Conservation (phyloP, 2,888 invertebrate species). For the Tromatobia lineatoria region DNA sequence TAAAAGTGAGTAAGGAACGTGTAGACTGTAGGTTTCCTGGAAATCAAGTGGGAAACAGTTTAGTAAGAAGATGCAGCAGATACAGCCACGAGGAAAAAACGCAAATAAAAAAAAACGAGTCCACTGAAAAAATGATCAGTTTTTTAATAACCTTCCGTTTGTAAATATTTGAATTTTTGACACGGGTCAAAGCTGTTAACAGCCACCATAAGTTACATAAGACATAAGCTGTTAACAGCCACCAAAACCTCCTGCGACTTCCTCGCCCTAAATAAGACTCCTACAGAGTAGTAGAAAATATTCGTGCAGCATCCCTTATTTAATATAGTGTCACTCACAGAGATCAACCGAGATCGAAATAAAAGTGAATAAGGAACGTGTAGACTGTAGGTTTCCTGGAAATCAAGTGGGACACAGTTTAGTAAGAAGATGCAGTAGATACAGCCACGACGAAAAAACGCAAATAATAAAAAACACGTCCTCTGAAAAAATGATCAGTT, state of each 20-base stretch:
- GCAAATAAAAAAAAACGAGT: neutral
- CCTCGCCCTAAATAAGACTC: neutral
- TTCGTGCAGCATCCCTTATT: neutral
- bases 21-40: neutral
- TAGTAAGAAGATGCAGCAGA: constrained; percentile 8
- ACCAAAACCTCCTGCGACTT: neutral
- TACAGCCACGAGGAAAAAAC: neutral
- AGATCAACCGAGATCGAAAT: constrained; percentile 10
- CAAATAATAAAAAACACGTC: neutral
- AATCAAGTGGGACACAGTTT: constrained; percentile 21
- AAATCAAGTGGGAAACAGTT: constrained; percentile 14
- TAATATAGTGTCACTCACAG: neutral
- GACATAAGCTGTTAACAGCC: neutral
- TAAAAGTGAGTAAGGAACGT: neutral
- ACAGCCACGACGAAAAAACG: neutral
- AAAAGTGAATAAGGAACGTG: neutral
- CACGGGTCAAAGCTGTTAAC: too few species aligned
- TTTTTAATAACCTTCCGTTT: neutral
- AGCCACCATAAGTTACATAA: too few species aligned
- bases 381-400: neutral
- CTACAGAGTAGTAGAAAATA: neutral
- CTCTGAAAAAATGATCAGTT: neutral
- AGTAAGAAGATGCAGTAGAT: constrained; percentile 14
- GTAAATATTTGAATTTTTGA: neutral
- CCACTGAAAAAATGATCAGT: neutral